Base-by-base conservation (phyloP, 2,113 vertebrate species). In the Tachuris rubrigastra region DNA sequence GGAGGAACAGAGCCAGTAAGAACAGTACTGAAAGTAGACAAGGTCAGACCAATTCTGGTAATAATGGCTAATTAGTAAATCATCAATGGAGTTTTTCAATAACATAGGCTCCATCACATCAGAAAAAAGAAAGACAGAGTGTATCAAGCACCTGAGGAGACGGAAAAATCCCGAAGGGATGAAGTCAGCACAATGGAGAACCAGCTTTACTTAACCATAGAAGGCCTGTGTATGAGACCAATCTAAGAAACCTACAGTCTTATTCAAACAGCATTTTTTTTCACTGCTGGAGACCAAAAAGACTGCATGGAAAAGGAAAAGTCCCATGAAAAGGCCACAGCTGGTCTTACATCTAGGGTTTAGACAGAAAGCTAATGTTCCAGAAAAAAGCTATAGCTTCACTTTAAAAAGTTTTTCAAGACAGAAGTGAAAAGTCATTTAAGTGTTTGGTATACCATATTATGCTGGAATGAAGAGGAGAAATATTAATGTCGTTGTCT, bases 21-120 rank as follows among this genome's bases (percentile, higher is more conserved):
- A 93, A 59, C 73, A 89, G 68, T 68, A 85, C 72, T 96, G 72
- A 90, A 95, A 87, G 69, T 67, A 94, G 95, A 92, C 90, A 96
- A 90, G 82, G 94, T 93, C 92, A 92, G 86, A 95, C 68, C 93
- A 96, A 66, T 95, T 94, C 93, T 97, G 94, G 93, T 95, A 93
- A 96, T 93, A 95, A 89, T 90, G 47, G 72, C 78, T 97, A 95
- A 96, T 96, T 95, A 96, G 94, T 89, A 96, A 96, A 91, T 91
- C 78, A 88, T 72, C 90, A 90, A 77, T 71, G 72, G 87, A 92
- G 72, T 95, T 78, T 94, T 97, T 97, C 95, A 95, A 94, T 96
- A 96, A 92, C 76, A 80, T n/a, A 60, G 50, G 33, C 53, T 90
- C 82, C 78, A 88, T 95, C 96, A 90, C 93, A 97, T 96, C 93